phyloP scores from a whole-genome alignment of 2,888 invertebrate species.

The Agrotis puta region DNA sequence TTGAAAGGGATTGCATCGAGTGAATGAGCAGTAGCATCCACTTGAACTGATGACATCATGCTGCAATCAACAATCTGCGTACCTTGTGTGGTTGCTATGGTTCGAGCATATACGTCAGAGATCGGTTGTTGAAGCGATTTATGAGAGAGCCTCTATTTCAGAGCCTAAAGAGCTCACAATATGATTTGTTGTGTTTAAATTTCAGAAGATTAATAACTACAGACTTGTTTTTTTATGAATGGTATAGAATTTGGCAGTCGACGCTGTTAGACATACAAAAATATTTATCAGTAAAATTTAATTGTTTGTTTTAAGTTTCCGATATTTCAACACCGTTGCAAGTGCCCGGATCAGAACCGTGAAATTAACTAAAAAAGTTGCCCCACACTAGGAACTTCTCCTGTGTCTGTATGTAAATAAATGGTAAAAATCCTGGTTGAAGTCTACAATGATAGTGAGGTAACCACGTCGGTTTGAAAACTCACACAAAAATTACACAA shows the following conservation, averaged over 20 bases:
- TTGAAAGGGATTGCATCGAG: constrained; percentile 30
- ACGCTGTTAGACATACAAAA: not conserved
- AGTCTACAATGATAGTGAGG: too few species aligned
- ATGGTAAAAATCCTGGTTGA: too few species aligned
- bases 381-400: too few species aligned
- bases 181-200: not conserved
- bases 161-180: not conserved
- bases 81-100: constrained; percentile 16
- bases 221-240: too few species aligned
- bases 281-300: too few species aligned
- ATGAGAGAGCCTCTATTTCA: not conserved
- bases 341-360: too few species aligned
- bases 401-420: too few species aligned
- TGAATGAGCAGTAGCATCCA: constrained; percentile 29
- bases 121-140: constrained; percentile 23
- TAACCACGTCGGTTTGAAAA: too few species aligned
- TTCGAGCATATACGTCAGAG: constrained; percentile 22
- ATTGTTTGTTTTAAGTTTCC: too few species aligned
- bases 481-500: not conserved
- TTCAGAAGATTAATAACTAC: not conserved
- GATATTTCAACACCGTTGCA: too few species aligned
- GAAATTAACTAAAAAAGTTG: too few species aligned
- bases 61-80: constrained; percentile 41
- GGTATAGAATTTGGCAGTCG: not conserved
- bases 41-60: constrained; percentile 41